Evolutionary conservation across 2,888 invertebrate species (phyloP), one percentile per base, ranked within the genome.

Genomic region (Mayetiola destructor): DNA sequence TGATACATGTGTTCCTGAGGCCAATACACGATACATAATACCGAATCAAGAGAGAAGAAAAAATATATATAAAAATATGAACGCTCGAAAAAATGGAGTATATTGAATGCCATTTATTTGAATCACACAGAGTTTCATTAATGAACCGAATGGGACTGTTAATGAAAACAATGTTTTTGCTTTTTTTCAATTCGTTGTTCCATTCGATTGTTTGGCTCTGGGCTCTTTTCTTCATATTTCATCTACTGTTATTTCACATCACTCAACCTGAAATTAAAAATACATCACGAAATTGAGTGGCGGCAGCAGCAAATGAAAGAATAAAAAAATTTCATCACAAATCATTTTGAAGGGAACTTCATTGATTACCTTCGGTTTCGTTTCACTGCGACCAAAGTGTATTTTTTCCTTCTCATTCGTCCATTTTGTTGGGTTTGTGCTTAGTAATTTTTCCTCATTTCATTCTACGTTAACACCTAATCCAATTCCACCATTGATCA

Each of bases 261-360:
- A 16, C 48, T 48, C 48, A 48, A 48, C 48, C 48, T 27, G 27
- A 48, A 48, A 48, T 48, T 48, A 48, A 48, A 48, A 48, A 27
- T 48, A 48, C 48, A 48, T 48, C 48, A 48, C 48, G 48, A 48
- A 27, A 27, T 27, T 48, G 16, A 48, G 27, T 48, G 23, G 48
- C 27, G 48, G 48, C 27, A 48, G 27, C 27, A 27, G 27, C 48
- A 48, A 27, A 27, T 23, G 27, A 48, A 27, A 27, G 23, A 27
- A 48, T 5, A 27, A 16, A 27, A 9, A 8, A 5, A 48, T 27
- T 48, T 48, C 16, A n/a, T n/a, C n/a, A n/a, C n/a, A 16, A 48
- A 48, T 27, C 8, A 48, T 48, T 27, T 27, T 23, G 48, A n/a
- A 48, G 18, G 12, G 42, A 2, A 23, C 21, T 9, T 10, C 27